phyloP scores from a whole-genome alignment of 2,888 invertebrate species.

The Hydroisotoma schaefferi region DNA sequence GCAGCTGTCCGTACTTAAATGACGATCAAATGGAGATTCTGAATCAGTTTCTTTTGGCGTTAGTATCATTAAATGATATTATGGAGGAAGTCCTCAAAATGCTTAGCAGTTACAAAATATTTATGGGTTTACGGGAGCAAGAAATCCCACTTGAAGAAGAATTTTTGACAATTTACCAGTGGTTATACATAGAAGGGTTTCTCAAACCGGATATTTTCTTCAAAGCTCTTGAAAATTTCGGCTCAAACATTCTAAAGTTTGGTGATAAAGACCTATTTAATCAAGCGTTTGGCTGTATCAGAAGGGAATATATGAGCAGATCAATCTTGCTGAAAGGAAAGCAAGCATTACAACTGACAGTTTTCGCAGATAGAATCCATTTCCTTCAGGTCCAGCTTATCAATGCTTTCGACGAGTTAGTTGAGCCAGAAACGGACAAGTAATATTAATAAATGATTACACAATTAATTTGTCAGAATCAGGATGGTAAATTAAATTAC shows the following conservation, averaged over 20 bases:
- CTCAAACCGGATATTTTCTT: neutral
- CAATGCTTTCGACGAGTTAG: neutral
- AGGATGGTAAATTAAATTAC: neutral
- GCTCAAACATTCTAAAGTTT: conserved; percentile 29
- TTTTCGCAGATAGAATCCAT: neutral
- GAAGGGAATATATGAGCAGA: conserved; percentile 5
- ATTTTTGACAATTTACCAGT: conserved; percentile 34
- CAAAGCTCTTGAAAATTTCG: conserved; percentile 12
- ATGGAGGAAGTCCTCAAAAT: conserved; percentile 11
- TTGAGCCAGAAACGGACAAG: conserved; percentile 9
- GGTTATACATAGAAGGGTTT: conserved; percentile 18
- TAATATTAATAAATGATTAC: neutral
- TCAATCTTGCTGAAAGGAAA: neutral
- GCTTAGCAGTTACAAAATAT: conserved; percentile 23
- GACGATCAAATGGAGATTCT: conserved; percentile 28
- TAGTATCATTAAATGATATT: conserved; percentile 21
- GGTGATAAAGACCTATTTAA: conserved; percentile 37
- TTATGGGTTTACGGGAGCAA: conserved; percentile 34
- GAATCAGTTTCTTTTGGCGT: conserved; percentile 26
- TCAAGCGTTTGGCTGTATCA: conserved; percentile 6
- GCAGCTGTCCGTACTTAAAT: conserved; percentile 20
- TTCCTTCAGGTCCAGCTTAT: neutral
- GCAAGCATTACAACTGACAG: neutral
- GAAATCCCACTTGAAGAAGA: conserved; percentile 44
- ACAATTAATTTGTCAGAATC: too few relatives aligned